Evolutionary conservation across 1,140 invertebrate species (phyloP), one percentile per base, ranked within the genome.

Genomic region (Mercenaria mercenaria): DNA sequence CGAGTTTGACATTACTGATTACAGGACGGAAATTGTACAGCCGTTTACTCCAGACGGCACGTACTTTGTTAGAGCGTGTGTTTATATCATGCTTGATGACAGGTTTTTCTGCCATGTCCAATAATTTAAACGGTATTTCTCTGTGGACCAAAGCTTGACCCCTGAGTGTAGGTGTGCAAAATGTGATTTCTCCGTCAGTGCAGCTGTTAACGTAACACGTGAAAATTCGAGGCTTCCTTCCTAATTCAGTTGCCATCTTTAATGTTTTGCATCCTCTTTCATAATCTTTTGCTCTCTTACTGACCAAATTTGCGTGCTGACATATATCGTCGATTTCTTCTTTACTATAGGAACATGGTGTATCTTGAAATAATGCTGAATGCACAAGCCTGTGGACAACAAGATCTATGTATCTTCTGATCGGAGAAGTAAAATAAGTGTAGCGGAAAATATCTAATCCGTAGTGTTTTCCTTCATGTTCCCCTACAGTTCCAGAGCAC

Each of bases 381-480:
- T 93, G 94, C 32, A 96, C 95, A 89, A 96, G 97, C 94, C 98
- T 97, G 95, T 99, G 99, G 23, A 99, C 41, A 37, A 82, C 43
- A 13, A 96, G 81, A 90, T 96, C 95, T 18, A 93, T 88, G 92
- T 95, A 96, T 87, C 96, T 92, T 61, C 96, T 90, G 81, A 96
- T 96, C 15, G 96, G 96, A 18, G 95, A 96, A 10, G 96, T 96
- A 88, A 96, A 96, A 90, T 96, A 95, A 0, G 95, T 95, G 83
- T 96, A 96, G 6, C 6, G 43, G 43, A 47, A 47, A 47, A 47
- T 47, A 47, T 47, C 43, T 47, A 47, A 47, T 82, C 92, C 91
- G 20, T 59, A 8, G 10, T 80, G 74, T 15, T 82, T 39, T 6
- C 64, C 59, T 4, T 69, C 32, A 34, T 77, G 72, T 50, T 26